Evolutionary conservation across 2,113 vertebrate genomes (phyloP), one percentile per base, ranked within the genome.

Genomic region (Anarhynchus alexandrinus): DNA sequence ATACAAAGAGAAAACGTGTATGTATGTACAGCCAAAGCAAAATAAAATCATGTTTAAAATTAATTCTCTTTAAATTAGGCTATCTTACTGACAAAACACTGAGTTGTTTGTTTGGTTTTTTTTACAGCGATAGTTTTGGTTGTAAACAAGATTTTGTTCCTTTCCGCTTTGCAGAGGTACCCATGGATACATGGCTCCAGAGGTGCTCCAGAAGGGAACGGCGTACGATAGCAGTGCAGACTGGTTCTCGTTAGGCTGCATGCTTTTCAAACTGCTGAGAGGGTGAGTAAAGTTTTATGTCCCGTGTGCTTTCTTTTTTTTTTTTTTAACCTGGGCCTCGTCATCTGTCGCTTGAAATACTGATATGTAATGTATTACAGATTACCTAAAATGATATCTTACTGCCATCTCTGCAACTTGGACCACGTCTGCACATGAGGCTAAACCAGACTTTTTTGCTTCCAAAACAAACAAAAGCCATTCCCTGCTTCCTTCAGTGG

Each of bases 201-300:
- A 99, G 98, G 99, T 99, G 65, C 98, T 99, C 23, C 99, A 99
- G 98, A 99, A 99, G 96, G 99, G 99, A 47, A 99, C 99, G 0
- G 99, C 99, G 0, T 99, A 99, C 5, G 99, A 99, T 97, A 99
- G 99, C 99, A 99, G 99, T 0, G 99, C 99, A 0, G 99, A 99
- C 97, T 99, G 99, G 99, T 99, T 99, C 98, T 99, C 99, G 11
- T 96, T 99, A 90, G 99, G 99, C 82, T 99, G 99, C 96, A 99
- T 99, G 99, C 99, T 99, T 45, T 99, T 99, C 98, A 99, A 99
- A 70, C 99, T 99, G 8, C 99, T 99, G 34, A 97, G 99, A 96
- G 99, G 99, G 99, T 99, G 98, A 99, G 97, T 86, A 64, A 79
- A 9, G 21, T 20, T 45, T 13, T 11, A 4, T 10, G 6, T 34